Conservation (phyloP, 2,888 invertebrate genomes). For the Himalopsyche kuldschensis region DNA sequence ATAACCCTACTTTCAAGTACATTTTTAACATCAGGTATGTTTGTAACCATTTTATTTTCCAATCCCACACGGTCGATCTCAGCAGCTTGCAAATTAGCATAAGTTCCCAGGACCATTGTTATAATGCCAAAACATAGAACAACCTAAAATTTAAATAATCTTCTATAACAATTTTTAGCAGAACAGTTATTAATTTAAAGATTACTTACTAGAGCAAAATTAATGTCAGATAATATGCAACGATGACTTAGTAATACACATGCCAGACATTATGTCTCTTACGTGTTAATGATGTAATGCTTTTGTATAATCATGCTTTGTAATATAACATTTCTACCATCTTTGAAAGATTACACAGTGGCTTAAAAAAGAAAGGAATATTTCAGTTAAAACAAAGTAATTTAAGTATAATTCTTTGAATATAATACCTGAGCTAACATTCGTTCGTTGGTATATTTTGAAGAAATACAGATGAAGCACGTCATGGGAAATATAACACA, state of each 20-base stretch:
- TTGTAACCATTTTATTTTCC: slow-evolving; percentile 40
- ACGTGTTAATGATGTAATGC: no score
- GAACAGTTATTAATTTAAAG: no score
- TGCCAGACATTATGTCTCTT: no score
- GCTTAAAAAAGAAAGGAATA: no score
- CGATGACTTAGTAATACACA: no score
- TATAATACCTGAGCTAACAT: slow-evolving; percentile 73
- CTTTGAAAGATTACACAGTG: no score
- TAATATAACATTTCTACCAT: no score
- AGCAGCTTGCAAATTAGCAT: slow-evolving; percentile 79
- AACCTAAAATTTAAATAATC: slow-evolving; percentile 56
- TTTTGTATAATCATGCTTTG: no score
- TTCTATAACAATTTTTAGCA: no score
- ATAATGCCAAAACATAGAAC: slow-evolving; percentile 81
- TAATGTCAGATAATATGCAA: no score
- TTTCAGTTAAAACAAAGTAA: background rate
- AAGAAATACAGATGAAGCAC: slow-evolving; percentile 82
- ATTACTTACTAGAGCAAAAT: no score
- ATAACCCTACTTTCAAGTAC: slow-evolving; percentile 22
- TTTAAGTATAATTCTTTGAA: background rate
- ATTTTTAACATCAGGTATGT: slow-evolving; percentile 37
- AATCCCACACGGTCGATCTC: slow-evolving; percentile 52
- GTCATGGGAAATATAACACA: slow-evolving; percentile 92
- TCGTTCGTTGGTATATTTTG: slow-evolving; percentile 82
- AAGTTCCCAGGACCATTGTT: slow-evolving; percentile 88